Evolutionary conservation across 2,888 invertebrate genomes (phyloP).

Genomic region (Pristionchus arcanus): DNA sequence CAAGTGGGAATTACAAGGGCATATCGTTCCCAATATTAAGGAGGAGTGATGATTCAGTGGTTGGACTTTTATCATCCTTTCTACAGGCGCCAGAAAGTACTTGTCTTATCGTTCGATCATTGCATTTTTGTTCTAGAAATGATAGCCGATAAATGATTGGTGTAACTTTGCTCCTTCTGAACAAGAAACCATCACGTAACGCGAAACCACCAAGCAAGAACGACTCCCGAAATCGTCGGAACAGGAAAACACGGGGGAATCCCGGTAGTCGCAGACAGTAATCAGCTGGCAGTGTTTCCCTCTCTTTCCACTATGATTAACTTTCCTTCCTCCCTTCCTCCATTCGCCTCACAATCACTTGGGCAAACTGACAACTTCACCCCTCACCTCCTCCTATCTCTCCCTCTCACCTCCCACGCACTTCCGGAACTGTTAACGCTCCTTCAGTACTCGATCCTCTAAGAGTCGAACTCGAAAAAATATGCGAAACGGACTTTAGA

Average conservation of each 20-base stretch:
- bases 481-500: background rate
- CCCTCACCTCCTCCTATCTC: conserved; percentile 16
- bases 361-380: conserved; percentile 47
- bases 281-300: conserved; percentile 23
- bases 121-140: background rate
- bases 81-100: background rate
- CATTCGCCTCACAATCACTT: background rate
- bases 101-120: background rate
- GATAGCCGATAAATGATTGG: background rate
- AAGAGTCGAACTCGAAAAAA: background rate
- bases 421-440: background rate
- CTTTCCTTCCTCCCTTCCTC: background rate
- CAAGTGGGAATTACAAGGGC: background rate
- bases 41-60: background rate
- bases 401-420: background rate
- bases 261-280: background rate
- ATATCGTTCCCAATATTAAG: background rate
- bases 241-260: background rate
- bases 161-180: background rate
- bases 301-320: background rate
- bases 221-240: background rate
- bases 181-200: background rate
- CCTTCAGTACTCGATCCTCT: background rate
- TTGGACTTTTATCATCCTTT: background rate
- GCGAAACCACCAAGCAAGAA: background rate